Conservation (phyloP, 2,888 invertebrate species). For the Volucella inflata region DNA sequence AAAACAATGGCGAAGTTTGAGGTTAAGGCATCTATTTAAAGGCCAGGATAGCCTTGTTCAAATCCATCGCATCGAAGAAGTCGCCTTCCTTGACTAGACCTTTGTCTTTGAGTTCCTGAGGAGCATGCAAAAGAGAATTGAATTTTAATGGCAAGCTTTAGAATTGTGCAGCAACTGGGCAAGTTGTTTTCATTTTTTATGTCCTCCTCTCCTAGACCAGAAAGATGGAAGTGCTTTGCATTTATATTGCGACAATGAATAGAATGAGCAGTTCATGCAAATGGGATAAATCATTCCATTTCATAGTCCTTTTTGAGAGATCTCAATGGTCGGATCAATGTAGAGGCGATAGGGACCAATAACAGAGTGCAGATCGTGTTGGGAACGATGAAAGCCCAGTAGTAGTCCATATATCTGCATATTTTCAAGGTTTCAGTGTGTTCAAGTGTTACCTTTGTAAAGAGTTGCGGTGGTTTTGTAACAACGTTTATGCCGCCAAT, state of each 20-base stretch:
- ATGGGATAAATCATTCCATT: slow-evolving; percentile 41
- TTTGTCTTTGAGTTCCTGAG: slow-evolving; percentile 51
- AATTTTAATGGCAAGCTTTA: slow-evolving; percentile 44
- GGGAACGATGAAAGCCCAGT: too few species aligned
- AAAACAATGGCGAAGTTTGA: background rate
- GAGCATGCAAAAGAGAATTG: background rate
- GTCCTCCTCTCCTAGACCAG: background rate
- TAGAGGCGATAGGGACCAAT: too few species aligned
- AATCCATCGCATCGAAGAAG: slow-evolving; percentile 21
- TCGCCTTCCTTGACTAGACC: slow-evolving; percentile 24
- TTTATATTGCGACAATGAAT: slow-evolving; percentile 59
- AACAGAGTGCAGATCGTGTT: too few species aligned
- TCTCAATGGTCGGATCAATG: too few species aligned
- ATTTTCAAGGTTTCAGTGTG: too few species aligned
- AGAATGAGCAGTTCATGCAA: slow-evolving; percentile 56
- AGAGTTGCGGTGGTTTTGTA: too few species aligned
- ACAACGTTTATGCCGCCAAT: too few species aligned
- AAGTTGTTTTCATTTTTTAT: slow-evolving; percentile 47
- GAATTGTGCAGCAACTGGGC: slow-evolving; percentile 47
- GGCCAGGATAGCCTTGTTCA: slow-evolving; percentile 3
- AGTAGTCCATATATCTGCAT: too few species aligned
- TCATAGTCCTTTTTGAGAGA: background rate
- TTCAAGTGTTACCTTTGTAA: too few species aligned
- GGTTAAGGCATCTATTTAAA: slow-evolving; percentile 50
- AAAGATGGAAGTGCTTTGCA: slow-evolving; percentile 62